A percentile compares a stretch with the other conserved stretches of the same genome.
Conservation (phyloP, 1,140 invertebrate genomes). For the Orius laevigatus region DNA sequence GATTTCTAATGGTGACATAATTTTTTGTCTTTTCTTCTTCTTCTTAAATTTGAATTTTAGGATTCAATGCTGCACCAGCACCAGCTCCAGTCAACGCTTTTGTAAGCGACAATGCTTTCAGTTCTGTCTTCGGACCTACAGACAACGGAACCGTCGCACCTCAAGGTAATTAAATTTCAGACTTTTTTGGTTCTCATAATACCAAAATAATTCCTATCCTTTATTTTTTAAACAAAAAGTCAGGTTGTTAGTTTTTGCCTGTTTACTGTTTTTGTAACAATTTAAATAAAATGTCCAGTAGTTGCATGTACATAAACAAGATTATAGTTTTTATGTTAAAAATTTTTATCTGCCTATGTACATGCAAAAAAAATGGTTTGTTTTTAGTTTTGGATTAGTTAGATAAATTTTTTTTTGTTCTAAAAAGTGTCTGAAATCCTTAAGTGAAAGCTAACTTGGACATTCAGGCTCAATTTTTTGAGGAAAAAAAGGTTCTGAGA, state of each 20-base stretch:
- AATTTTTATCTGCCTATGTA: no score
- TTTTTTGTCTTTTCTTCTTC: slow-evolving; percentile 18
- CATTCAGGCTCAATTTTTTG: no score
- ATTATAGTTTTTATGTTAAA: no score
- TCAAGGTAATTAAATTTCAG: slow-evolving; percentile 35
- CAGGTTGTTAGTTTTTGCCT: neutral
- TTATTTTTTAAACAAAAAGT: neutral
- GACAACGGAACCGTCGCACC: slow-evolving; percentile 28
- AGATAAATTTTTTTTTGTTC: no score
- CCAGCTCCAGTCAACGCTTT: slow-evolving; percentile 49
- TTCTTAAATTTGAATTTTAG: slow-evolving; percentile 10
- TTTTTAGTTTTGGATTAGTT: no score
- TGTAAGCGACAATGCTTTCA: slow-evolving; percentile 71
- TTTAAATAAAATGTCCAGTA: no score
- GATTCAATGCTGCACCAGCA: slow-evolving; percentile 16
- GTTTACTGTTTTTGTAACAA: slow-evolving; percentile 13
- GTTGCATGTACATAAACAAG: no score
- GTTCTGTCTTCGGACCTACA: slow-evolving; percentile 63
- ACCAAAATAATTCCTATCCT: neutral
- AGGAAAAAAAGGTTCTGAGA: no score
- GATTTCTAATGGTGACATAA: slow-evolving; percentile 47
- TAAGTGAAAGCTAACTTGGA: no score
- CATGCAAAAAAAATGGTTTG: no score
- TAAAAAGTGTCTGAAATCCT: no score
- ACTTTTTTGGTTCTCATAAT: neutral